Percentiles rank a stretch among this genome's conserved stretches.
Evolutionary conservation across 2,888 invertebrate species (phyloP).

Genomic region (Campaea margaritaria): DNA sequence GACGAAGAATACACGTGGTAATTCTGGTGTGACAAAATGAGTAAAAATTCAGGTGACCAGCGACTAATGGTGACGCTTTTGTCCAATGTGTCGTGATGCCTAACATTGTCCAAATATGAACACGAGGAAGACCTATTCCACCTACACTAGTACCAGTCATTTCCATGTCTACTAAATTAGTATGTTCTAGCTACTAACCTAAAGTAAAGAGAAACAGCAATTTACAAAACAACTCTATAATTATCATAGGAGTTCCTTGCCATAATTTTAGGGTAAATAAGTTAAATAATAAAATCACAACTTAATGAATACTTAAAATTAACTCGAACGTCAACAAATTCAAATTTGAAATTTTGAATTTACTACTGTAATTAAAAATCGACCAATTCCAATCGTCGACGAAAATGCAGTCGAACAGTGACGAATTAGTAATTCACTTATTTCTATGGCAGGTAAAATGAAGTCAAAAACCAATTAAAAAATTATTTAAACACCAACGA

Average conservation of each 20-base stretch:
- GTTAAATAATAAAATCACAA: conserved; percentile 84
- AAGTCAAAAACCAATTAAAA: conserved; percentile 77
- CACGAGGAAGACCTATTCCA: no score
- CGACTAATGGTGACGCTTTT: no score
- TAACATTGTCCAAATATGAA: no score
- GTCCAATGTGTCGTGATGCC: no score
- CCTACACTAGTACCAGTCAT: no score
- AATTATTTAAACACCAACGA: conserved; percentile 66
- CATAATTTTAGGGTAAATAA: conserved; percentile 84
- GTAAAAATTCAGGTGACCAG: no score
- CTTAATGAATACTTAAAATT: conserved; percentile 84
- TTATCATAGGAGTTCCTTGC: conserved; percentile 82
- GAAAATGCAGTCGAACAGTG: conserved; percentile 51
- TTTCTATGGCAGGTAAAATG: conserved; percentile 83
- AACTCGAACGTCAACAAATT: conserved; percentile 68
- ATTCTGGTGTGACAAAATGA: no score
- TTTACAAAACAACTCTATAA: conserved; percentile 75
- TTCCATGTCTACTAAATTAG: no score
- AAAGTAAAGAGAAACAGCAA: conserved; percentile 45
- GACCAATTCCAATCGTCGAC: conserved; percentile 37
- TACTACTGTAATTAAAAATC: conserved; percentile 53
- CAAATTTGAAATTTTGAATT: conserved; percentile 70
- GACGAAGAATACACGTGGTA: no score
- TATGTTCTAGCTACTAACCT: no score
- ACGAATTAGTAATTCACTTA: conserved; percentile 76